Evolutionary conservation across 1,140 invertebrate species (phyloP), one percentile per base, ranked within the genome.

Genomic region (Drosophila lacteicornis): DNA sequence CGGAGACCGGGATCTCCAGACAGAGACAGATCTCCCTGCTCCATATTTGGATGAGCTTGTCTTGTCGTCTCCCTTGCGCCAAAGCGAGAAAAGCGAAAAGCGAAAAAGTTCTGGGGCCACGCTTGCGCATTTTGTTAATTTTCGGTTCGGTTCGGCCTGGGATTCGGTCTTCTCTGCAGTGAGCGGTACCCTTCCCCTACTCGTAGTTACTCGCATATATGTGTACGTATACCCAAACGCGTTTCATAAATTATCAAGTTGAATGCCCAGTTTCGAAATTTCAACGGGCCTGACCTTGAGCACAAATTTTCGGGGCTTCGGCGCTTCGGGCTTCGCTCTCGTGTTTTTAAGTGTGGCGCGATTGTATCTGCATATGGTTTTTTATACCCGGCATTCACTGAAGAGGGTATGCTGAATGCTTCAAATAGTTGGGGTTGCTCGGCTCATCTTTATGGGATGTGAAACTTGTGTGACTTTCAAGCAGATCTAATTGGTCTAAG

Each of bases 171-270:
- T 40, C 36, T 55, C 19, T 15, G 51, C 30, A 5, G 11, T 36
- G 9, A 53, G 49, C 30, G 17, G 12, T 87, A 75, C 73, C 80
- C 81, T 85, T 75, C 79, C 62, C 62, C 84, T 70, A 70, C 62
- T 70, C 49, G 67, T 68, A 79, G 75, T 76, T 83, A 65, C 60
- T 53, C 75, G 36, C 53, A 75, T 38, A 22, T 22, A 11, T 22
- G 19, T 12, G 36, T 57, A 25, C 19, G 15, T 43, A 25, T 59
- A 56, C 66, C 57, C 71, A 79, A 91, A 91, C 87, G 87, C 82
- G 87, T 91, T 91, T 91, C 80, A 87, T 91, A 91, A 91, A 91
- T 91, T 91, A 91, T 88, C 83, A 91, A 91, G 87, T 91, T 91
- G 87, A 91, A 91, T 86, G 87, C 77, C 87, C 87, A 91, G 88